Evolutionary conservation across 2,113 vertebrate species (phyloP), one percentile per base, ranked within the genome.

Genomic region (Apaloderma vittatum): DNA sequence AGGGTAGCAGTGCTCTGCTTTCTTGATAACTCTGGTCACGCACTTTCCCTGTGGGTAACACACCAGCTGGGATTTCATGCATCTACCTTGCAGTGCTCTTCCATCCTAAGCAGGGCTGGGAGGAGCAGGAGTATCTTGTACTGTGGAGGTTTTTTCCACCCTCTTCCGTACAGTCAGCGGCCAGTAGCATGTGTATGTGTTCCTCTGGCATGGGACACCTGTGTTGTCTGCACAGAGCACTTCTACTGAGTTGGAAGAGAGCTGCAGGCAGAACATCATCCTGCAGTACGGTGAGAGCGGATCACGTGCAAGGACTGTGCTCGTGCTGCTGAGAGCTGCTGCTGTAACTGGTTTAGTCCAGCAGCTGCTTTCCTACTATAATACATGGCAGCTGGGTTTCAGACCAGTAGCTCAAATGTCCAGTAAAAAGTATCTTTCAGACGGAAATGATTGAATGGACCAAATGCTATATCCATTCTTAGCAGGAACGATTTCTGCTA

Each of bases 351-450:
- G 14, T 32, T 26, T 30, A 24, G 63, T 62, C 54, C 26, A 46
- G 78, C 88, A 78, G 57, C 89, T 95, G 70, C 59, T 89, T 81
- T 79, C 45, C 57, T 87, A 6, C 32, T 34, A 1, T 8, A 26
- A 26, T 55, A 46, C 45, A 78, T 76, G 75, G 73, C 74, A 87
- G 61, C 45, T 78, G 83, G 8, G 12, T 59, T 81, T 75, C 84
- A 72, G 76, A 51, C 15, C 17, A n/a, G 48, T 52, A 75, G 68
- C 70, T 94, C 76, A 45, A 26, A 32, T 65, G 48, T 65, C 58
- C 82, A 65, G 82, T 76, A 62, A 84, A 87, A 90, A 89, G 49
- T 16, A 29, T 55, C 54, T 87, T 68, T 78, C 21, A 30, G 30
- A 30, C 29, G 49, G 40, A 87, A 73, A 26, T 36, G 29, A 62